Percentiles rank a stretch among this genome's conserved stretches.
Evolutionary conservation across 2,888 invertebrate species (phyloP).

Genomic region (Drosophila dives): DNA sequence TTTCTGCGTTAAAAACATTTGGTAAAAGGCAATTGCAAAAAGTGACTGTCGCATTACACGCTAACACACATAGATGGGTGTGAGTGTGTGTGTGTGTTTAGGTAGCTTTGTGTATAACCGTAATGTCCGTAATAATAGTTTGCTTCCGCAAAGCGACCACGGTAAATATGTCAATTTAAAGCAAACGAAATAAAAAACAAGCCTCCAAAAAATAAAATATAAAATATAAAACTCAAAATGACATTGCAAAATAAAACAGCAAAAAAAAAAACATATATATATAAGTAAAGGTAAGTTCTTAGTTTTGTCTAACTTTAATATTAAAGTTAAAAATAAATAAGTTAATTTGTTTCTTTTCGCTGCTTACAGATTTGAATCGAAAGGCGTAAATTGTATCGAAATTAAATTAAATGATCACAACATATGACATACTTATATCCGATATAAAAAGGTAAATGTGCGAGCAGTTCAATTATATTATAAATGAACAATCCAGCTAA

Average conservation of each 20-base stretch:
- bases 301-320: not conserved
- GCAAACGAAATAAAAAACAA: conserved; percentile 53
- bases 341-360: not conserved
- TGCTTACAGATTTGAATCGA: not conserved
- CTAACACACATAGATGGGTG: not conserved
- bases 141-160: conserved; percentile 67
- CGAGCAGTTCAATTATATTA: not conserved
- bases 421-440: not conserved
- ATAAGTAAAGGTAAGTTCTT: not conserved
- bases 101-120: not conserved
- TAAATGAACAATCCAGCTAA: not conserved
- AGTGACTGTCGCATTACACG: conserved; percentile 45
- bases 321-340: not conserved
- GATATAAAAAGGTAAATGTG: not conserved
- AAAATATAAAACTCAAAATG: conserved; percentile 57
- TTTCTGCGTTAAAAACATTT: conserved; percentile 70
- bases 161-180: conserved; percentile 51
- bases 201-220: conserved; percentile 24
- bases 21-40: conserved; percentile 66
- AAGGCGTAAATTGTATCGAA: not conserved
- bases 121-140: conserved; percentile 42
- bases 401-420: not conserved
- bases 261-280: not conserved
- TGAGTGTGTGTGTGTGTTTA: not conserved
- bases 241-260: conserved; percentile 58